A percentile compares a stretch with the other conserved stretches of the same genome.
Conservation (phyloP, 2,888 invertebrate genomes). For the Philopedon plagiatum region DNA sequence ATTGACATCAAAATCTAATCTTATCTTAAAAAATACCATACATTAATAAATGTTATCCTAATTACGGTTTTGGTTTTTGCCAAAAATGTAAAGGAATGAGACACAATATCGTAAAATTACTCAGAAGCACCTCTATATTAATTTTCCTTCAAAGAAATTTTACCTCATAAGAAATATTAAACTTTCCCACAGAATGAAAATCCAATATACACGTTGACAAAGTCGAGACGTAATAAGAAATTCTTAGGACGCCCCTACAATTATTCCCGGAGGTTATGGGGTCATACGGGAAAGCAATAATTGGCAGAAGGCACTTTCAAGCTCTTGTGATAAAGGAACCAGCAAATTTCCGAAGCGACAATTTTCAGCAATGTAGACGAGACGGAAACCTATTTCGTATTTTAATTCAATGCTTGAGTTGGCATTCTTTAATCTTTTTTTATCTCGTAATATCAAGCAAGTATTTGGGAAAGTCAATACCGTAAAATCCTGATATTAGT, state of each 20-base stretch:
- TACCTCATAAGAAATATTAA: slow-evolving; percentile 2
- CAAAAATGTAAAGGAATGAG: no score
- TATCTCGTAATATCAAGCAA: slow-evolving; percentile 5
- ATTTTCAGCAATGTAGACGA: slow-evolving; percentile 30
- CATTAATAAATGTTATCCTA: no score
- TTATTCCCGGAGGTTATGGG: slow-evolving; percentile 55
- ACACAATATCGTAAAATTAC: background rate
- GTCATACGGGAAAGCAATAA: slow-evolving; percentile 63
- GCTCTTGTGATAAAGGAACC: slow-evolving; percentile 60
- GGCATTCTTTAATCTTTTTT: slow-evolving; percentile 11
- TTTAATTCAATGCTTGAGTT: slow-evolving; percentile 30
- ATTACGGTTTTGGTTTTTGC: no score
- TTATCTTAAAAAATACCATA: no score
- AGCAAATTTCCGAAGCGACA: slow-evolving; percentile 61
- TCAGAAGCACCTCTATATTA: background rate
- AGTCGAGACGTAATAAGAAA: slow-evolving; percentile 43
- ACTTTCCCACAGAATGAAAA: slow-evolving; percentile 28
- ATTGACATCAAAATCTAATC: no score
- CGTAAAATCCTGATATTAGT: no score
- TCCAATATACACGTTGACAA: slow-evolving; percentile 40
- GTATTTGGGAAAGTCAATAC: background rate
- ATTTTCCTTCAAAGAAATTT: background rate
- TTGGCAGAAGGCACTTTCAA: slow-evolving; percentile 59
- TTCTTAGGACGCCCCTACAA: slow-evolving; percentile 43
- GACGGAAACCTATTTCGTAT: slow-evolving; percentile 36